Conservation (phyloP, 2,797 vertebrate genomes). For the Spinus pinus region DNA sequence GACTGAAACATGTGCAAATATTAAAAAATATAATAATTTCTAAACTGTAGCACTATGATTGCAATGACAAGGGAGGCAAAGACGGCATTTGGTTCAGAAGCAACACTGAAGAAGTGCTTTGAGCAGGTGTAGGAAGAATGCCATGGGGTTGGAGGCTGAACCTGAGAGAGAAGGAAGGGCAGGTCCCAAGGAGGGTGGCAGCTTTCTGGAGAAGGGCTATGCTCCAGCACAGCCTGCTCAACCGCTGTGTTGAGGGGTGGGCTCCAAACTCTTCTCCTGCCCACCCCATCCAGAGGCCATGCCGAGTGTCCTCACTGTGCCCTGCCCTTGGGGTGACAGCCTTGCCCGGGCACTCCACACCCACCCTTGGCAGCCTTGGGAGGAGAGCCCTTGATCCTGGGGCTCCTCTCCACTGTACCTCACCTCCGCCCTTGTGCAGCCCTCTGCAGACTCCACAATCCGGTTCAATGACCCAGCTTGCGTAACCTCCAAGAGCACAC, state of each 20-base stretch:
- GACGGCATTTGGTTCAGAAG: not conserved
- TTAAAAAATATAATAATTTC: not conserved
- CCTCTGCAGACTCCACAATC: not conserved
- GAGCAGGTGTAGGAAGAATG: not conserved
- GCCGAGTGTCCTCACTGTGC: accelerated
- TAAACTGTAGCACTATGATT: not conserved
- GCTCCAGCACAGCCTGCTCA: not conserved
- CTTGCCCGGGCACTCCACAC: accelerated
- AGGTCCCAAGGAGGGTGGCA: not conserved
- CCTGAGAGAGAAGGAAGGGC: not conserved
- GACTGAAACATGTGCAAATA: not conserved
- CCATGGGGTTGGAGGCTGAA: not conserved
- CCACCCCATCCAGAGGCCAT: accelerated
- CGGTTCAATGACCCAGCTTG: accelerated
- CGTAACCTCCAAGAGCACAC: accelerated
- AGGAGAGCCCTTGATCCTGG: not conserved
- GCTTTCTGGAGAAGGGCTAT: not conserved
- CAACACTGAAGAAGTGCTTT: not conserved
- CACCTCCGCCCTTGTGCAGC: not conserved
- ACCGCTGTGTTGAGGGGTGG: accelerated
- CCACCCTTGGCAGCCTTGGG: not conserved
- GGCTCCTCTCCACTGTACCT: not conserved
- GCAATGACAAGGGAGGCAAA: accelerated
- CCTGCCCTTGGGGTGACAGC: not conserved
- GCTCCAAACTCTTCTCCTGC: not conserved